Base-by-base conservation (phyloP, 2,797 vertebrate species). In the Pseudochaenichthys georgianus region DNA sequence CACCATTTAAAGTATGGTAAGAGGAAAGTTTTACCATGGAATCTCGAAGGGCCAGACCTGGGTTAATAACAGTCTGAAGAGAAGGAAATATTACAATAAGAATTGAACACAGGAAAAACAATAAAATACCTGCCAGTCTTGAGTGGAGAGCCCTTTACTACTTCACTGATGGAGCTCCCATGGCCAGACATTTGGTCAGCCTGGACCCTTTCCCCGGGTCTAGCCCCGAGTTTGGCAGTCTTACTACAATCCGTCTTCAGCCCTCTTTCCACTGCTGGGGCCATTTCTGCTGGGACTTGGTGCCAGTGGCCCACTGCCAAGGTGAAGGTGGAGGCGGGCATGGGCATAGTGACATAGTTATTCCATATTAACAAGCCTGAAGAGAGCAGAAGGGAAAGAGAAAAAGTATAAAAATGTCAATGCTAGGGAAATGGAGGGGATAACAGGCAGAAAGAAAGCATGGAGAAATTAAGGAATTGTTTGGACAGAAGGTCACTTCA, bases 271-370 rank as follows among this genome's bases (percentile, higher is more conserved):
- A 79, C 1, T 41, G 21, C 21, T 47, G 75, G 71, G 67, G 77
- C 87, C 77, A 54, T 73, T 59, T 90, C 92, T 46, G 83, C 77
- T 74, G 92, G 89, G 88, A 96, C 92, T 91, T 96, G 95, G 78
- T 75, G 80, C 98, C 98, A 99, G 87, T 93, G 94, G 42, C 98
- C 98, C 78, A 98, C 95, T 53, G 97, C 98, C 89, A 99, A 93
- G 54, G 98, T 96, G 85, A 99, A 97, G 55, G 98, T 99, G 60
- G 98, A 98, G 64, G 98, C 98, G 9, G 98, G 98, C 98, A 99
- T 98, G 19, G 97, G 96, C 97, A 99, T 99, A 23, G 97, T 97
- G 73, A 99, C 96, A 28, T 97, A 96, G 92, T 98, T 99, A 89
- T 95, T 93, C 98, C 98, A 99, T 61, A 91, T 93, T 75, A 87